Conservation (phyloP, 2,888 invertebrate genomes). For the Spisula subtruncata region DNA sequence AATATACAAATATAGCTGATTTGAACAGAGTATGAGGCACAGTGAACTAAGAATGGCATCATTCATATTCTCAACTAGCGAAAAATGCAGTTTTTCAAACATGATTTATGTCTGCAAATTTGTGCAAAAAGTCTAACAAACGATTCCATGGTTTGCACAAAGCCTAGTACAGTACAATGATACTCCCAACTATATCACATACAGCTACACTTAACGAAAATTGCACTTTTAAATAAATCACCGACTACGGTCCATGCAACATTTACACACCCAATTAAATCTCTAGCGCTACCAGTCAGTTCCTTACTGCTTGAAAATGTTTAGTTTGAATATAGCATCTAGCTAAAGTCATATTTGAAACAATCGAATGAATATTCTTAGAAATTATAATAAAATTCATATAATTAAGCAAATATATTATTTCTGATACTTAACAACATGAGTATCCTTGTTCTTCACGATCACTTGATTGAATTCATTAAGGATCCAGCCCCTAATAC, state of each 20-base stretch:
- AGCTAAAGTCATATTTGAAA: not conserved
- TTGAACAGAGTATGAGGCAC: constrained; percentile 17
- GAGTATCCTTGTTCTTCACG: not conserved
- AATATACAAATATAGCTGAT: constrained; percentile 1
- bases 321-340: not conserved
- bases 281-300: not conserved
- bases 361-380: not conserved
- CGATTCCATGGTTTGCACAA: not conserved
- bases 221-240: constrained; percentile 56
- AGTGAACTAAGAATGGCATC: not conserved
- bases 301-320: not conserved
- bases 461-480: not conserved
- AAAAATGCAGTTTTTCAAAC: constrained; percentile 22
- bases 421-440: not conserved
- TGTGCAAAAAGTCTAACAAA: not conserved
- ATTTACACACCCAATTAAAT: constrained; percentile 13
- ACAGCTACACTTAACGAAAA: constrained; percentile 56
- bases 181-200: constrained; percentile 52
- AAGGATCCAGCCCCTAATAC: constrained; percentile 20
- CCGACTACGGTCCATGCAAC: not conserved
- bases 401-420: no score
- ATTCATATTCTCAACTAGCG: not conserved
- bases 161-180: constrained; percentile 11
- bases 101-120: not conserved
- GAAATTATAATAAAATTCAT: not conserved